Evolutionary conservation across 2,797 vertebrate species (phyloP), one percentile per base, ranked within the genome.

Genomic region (Macropodus opercularis): DNA sequence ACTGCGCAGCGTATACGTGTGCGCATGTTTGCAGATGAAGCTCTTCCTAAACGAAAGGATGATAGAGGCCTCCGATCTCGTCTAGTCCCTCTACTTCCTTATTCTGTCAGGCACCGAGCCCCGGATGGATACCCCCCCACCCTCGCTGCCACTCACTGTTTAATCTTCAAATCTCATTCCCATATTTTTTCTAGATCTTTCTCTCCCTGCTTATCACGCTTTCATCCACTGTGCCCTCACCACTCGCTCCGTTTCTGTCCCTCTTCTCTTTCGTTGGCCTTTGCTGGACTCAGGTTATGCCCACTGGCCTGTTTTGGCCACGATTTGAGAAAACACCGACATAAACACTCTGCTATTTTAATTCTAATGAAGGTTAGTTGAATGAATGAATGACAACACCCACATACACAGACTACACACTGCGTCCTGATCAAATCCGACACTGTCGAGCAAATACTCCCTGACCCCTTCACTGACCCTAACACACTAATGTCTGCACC

Each of bases 251-350:
- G 83, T 69, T 76, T 58, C 69, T 61, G 77, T 39, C 72, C 40
- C 66, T 48, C 31, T 2, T n/a, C n/a, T n/a, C n/a, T n/a, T n/a
- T n/a, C n/a, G n/a, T n/a, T n/a, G n/a, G n/a, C n/a, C n/a, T n/a
- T n/a, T n/a, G n/a, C n/a, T n/a, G n/a, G n/a, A n/a, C n/a, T n/a
- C n/a, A n/a, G n/a, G n/a, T 31, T 69, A 83, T 78, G 79, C 80
- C 86, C 69, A 21, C 69, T 87, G 83, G 87, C 88, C 85, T 69
- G 79, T 53, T 84, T 85, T 52, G 39, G 50, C 69, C 65, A 55
- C 18, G 5, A 64, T 63, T 55, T 60, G 71, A 74, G 73, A 51
- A 24, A 46, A 36, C 42, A 51, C 31, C 41, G 27, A 44, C 52
- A 4, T 65, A n/a, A 48, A 61, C 39, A 34, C 56, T 12, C 36